A percentile compares a stretch with the other conserved stretches of the same genome.
Evolutionary conservation across 2,888 invertebrate species (phyloP).

Genomic region (Dryocosmus kuriphilus): DNA sequence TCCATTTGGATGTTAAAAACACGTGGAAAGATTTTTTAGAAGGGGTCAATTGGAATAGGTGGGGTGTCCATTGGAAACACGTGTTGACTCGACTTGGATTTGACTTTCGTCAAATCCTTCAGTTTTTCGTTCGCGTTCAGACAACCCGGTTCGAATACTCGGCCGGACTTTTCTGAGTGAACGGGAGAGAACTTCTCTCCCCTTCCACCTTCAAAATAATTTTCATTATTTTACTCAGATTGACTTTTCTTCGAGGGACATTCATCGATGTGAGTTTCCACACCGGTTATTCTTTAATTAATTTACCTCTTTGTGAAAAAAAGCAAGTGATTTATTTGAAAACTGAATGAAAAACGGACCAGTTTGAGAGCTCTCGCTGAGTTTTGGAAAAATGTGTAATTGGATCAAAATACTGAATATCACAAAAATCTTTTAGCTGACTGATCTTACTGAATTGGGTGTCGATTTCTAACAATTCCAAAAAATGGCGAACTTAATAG

Average conservation of each 20-base stretch:
- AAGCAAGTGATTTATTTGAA: neutral
- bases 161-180: conserved; percentile 4
- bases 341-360: neutral
- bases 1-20: neutral
- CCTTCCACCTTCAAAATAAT: neutral
- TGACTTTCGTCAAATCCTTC: conserved; percentile 57
- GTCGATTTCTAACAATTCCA: neutral
- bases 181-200: conserved; percentile 22
- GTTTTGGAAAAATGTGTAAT: too few species aligned
- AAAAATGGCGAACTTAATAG: conserved; percentile 78
- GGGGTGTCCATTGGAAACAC: conserved; percentile 52
- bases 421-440: neutral
- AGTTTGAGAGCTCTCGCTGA: neutral
- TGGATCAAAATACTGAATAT: too few species aligned
- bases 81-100: conserved; percentile 56
- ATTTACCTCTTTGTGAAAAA: neutral
- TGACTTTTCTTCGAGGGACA: neutral
- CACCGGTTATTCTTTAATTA: conserved; percentile 2
- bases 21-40: conserved; percentile 46
- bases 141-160: conserved; percentile 58
- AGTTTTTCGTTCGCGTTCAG: conserved; percentile 67
- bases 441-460: neutral
- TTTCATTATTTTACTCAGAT: neutral
- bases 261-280: conserved; percentile 18
- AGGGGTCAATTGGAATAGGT: conserved; percentile 51